These are phyloP conservation scores for Resseliella maxima DNA, from an alignment of 2,888 invertebrate genomes.

Conservation along the genomic window DNA sequence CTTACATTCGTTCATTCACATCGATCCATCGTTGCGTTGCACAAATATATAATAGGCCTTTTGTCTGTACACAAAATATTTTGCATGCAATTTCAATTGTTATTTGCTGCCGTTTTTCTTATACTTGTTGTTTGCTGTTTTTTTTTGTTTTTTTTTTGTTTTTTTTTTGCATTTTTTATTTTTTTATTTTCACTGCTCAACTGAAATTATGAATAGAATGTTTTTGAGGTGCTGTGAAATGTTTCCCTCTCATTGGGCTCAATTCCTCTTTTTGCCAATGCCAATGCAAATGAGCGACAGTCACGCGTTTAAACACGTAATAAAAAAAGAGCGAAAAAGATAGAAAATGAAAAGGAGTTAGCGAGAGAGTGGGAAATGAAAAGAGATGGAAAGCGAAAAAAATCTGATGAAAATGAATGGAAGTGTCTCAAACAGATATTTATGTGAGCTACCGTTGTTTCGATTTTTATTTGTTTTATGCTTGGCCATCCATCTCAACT, in stretches of 20 bases:
- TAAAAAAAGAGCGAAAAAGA: neutral
- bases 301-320: neutral
- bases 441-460: conserved; percentile 36
- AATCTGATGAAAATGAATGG: conserved; percentile 24
- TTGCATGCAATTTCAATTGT: neutral
- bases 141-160: neutral
- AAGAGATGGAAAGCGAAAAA: neutral
- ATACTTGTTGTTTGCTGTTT: neutral
- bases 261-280: conserved; percentile 6
- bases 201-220: conserved; percentile 3
- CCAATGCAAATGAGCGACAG: neutral
- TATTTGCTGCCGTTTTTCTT: no score
- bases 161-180: neutral
- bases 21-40: neutral
- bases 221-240: conserved; percentile 8
- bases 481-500: neutral
- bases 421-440: conserved; percentile 51
- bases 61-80: neutral
- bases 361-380: no score
- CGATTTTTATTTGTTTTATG: conserved; percentile 19
- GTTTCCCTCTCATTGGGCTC: conserved; percentile 40
- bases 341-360: no score
- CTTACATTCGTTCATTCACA: neutral
- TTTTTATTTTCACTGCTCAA: no score
- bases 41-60: neutral